Percentiles rank a stretch among this genome's conserved stretches.
Conservation (phyloP, 2,113 vertebrate genomes). For the Aspiorhynchus laticeps region DNA sequence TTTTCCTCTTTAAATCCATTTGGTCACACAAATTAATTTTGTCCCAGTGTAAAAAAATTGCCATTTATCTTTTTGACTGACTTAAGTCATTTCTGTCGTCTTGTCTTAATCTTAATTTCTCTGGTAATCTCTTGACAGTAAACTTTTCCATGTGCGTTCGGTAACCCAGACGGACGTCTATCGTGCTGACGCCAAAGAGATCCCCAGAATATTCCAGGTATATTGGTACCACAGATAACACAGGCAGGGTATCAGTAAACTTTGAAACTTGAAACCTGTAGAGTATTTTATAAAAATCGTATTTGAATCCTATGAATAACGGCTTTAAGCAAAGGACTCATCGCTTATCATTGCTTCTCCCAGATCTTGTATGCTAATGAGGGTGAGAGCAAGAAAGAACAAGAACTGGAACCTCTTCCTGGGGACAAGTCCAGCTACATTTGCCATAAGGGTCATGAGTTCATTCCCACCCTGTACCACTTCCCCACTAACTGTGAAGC, state of each 20-base stretch:
- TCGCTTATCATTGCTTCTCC: not conserved
- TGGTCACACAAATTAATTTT: not conserved
- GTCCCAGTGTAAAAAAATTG: not conserved
- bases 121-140: slow-evolving; percentile 74
- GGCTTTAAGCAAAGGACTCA: not conserved
- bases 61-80: not conserved
- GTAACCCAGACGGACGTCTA: slow-evolving; percentile 98
- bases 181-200: slow-evolving; percentile 96
- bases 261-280: not conserved
- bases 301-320: not conserved
- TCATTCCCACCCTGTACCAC: slow-evolving; percentile 98
- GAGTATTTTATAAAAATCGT: not conserved
- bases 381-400: slow-evolving; percentile 98
- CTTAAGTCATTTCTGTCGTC: not conserved
- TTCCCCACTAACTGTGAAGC: slow-evolving; percentile 98
- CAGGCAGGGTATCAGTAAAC: not conserved
- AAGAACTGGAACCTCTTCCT: slow-evolving; percentile 86
- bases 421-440: slow-evolving; percentile 97
- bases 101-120: slow-evolving; percentile 31
- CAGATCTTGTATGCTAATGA: slow-evolving; percentile 98
- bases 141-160: slow-evolving; percentile 96
- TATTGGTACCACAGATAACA: not conserved
- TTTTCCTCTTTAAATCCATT: not conserved
- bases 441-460: slow-evolving; percentile 98
- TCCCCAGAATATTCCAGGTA: slow-evolving; percentile 99